A percentile compares a stretch with the other conserved stretches of the same genome.
phyloP scores from a whole-genome alignment of 2,797 vertebrate species.

The Brachymystax lenok region DNA sequence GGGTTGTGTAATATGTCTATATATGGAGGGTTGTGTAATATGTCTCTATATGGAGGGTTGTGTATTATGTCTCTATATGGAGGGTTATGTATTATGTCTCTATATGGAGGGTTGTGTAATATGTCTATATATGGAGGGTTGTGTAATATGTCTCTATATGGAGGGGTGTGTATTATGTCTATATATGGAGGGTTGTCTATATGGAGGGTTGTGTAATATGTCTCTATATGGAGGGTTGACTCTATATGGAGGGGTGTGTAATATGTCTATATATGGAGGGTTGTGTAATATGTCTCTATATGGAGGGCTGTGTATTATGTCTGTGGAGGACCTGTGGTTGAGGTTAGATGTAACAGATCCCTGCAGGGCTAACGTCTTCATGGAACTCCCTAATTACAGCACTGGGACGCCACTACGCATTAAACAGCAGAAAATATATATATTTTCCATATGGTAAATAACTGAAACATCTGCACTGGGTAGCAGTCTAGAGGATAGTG shows the following conservation, averaged over 20 bases:
- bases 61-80: neutral
- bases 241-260: too few relatives aligned
- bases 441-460: slow-evolving; percentile 74
- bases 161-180: too few relatives aligned
- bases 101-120: neutral
- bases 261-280: neutral
- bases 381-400: slow-evolving; percentile 76
- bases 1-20: too few relatives aligned
- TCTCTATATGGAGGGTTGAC: too few relatives aligned
- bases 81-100: neutral
- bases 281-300: neutral
- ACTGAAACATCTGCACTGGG: slow-evolving; percentile 72
- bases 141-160: too few relatives aligned
- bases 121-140: too few relatives aligned
- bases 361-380: slow-evolving; percentile 75
- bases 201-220: too few relatives aligned
- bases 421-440: slow-evolving; percentile 65
- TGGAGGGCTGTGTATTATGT: too few relatives aligned
- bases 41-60: too few relatives aligned
- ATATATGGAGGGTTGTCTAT: too few relatives aligned
- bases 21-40: too few relatives aligned
- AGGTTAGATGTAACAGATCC: slow-evolving; percentile 64
- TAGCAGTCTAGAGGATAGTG: slow-evolving; percentile 55
- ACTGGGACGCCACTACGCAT: slow-evolving; percentile 69
- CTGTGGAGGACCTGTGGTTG: slow-evolving; percentile 37